phyloP scores from a whole-genome alignment of 2,888 invertebrate genomes.

The Mamestra brassicae region DNA sequence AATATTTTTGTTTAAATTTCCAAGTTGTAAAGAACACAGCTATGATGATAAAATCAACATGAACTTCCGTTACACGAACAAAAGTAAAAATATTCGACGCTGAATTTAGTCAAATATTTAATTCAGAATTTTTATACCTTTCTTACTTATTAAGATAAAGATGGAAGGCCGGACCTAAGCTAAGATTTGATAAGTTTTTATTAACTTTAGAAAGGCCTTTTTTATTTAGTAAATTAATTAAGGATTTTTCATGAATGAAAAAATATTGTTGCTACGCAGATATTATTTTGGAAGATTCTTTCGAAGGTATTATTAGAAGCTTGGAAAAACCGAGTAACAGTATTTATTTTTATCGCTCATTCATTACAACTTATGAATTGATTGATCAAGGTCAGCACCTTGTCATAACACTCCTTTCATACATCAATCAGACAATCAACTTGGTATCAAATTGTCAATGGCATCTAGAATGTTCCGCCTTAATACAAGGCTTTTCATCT shows the following conservation, averaged over 20 bases:
- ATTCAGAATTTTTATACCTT: slow-evolving; percentile 25
- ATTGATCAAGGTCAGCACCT: slow-evolving; percentile 36
- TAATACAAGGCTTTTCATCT: slow-evolving; percentile 35
- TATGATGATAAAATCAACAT: slow-evolving; percentile 30
- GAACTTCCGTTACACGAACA: slow-evolving; percentile 7
- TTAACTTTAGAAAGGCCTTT: slow-evolving; percentile 21
- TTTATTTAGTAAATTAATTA: slow-evolving; percentile 31
- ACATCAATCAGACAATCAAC: slow-evolving; percentile 35
- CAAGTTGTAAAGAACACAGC: slow-evolving; percentile 1
- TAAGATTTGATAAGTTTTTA: slow-evolving; percentile 34
- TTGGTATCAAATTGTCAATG: slow-evolving; percentile 1
- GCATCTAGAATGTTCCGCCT: slow-evolving; percentile 13
- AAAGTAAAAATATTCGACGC: slow-evolving; percentile 5
- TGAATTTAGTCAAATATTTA: slow-evolving; percentile 21
- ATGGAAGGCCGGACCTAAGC: slow-evolving; percentile 10
- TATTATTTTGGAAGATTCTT: background rate
- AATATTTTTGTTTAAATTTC: slow-evolving; percentile 33
- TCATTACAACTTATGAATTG: slow-evolving; percentile 7
- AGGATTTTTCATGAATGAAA: background rate
- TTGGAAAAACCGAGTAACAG: background rate
- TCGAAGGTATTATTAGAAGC: background rate
- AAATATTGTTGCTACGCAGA: background rate
- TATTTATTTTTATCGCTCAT: background rate
- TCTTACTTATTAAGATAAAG: slow-evolving; percentile 15
- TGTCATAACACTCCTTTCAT: slow-evolving; percentile 39